Evolutionary conservation across 35 echinoderm and acorn worm genomes (phyloP).

Genomic region (Anneissia japonica): DNA sequence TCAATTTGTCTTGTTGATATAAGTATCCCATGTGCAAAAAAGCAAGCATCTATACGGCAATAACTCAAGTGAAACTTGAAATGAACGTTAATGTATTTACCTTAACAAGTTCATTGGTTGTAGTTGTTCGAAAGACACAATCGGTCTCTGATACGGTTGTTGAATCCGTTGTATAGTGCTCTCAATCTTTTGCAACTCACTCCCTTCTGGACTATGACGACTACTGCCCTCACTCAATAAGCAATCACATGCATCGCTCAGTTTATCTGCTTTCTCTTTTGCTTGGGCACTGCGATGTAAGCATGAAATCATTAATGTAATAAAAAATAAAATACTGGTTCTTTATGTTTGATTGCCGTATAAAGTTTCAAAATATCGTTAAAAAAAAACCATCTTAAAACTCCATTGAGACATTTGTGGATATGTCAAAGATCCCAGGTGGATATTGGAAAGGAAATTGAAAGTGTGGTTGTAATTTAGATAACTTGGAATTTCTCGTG

Average conservation of each 20-base stretch:
- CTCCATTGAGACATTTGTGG: neutral
- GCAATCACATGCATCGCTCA: neutral
- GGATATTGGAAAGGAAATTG: neutral
- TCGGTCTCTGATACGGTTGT: neutral
- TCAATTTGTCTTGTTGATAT: too few species aligned
- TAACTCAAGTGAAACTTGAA: neutral
- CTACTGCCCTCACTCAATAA: neutral
- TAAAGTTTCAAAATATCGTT: neutral
- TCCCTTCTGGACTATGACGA: neutral
- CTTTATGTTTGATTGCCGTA: neutral
- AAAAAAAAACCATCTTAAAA: neutral
- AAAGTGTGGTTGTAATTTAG: neutral
- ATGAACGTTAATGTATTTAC: neutral
- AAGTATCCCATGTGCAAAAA: too few species aligned
- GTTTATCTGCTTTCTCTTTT: neutral
- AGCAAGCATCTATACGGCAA: too few species aligned
- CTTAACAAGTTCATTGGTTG: neutral
- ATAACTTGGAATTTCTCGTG: neutral
- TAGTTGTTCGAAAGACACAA: neutral
- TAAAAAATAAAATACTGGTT: neutral
- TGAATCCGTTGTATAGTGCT: neutral
- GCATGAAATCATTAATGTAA: neutral
- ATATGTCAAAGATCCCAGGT: neutral
- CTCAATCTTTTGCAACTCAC: neutral
- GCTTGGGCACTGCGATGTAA: neutral